Evolutionary conservation across 2,888 invertebrate genomes (phyloP).

Genomic region (Caenorhabditis sp.): DNA sequence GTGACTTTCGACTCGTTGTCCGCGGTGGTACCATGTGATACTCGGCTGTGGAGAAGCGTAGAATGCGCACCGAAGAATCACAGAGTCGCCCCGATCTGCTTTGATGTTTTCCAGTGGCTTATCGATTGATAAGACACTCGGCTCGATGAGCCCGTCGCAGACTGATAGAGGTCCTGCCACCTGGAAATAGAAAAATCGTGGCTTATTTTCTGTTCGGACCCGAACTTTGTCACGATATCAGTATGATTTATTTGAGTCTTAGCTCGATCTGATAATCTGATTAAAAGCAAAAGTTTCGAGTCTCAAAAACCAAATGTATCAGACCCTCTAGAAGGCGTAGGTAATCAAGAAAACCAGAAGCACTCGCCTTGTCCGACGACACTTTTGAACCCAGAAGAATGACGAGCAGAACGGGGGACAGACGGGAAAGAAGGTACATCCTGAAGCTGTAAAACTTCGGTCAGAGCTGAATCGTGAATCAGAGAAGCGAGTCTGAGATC

Average conservation of each 20-base stretch:
- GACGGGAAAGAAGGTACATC: conserved; percentile 6
- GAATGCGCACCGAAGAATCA: conserved; percentile 33
- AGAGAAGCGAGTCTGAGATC: no score
- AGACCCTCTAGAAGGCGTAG: neutral
- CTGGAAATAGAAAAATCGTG: conserved; percentile 15
- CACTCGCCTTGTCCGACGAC: conserved; percentile 10
- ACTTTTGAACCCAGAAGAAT: conserved; percentile 35
- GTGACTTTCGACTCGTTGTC: conserved; percentile 47
- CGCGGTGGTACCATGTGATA: conserved; percentile 59
- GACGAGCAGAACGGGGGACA: conserved; percentile 16
- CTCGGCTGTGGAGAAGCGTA: conserved; percentile 48
- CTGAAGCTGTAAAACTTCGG: neutral
- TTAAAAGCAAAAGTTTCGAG: no score
- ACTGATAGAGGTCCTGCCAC: conserved; percentile 3
- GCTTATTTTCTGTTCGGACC: no score
- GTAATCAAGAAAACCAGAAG: neutral
- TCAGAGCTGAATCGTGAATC: no score
- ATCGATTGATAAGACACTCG: conserved; percentile 21
- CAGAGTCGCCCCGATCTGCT: conserved; percentile 13
- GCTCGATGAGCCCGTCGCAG: conserved; percentile 29
- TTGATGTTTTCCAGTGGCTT: conserved; percentile 24
- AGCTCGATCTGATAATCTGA: no score
- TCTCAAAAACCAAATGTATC: no score
- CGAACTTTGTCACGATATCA: no score
- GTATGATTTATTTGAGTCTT: no score